Evolutionary conservation across 2,888 invertebrate genomes (phyloP).

Genomic region (Stomorhina lunata): DNA sequence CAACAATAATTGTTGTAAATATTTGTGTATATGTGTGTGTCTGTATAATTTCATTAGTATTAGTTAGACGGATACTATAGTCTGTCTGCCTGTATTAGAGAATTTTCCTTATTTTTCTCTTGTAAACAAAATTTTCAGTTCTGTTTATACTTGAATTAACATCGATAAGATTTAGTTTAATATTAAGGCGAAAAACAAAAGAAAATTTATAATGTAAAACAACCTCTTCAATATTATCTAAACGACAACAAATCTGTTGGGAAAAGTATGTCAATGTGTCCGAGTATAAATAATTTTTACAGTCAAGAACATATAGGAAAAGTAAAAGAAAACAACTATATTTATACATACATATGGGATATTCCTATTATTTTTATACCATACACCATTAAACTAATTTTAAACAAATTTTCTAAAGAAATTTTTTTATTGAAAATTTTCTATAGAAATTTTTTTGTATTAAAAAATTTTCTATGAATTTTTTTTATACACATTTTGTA

Average conservation of each 20-base stretch:
- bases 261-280: conserved; percentile 23
- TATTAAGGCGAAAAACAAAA: background rate
- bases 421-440: too few relatives aligned
- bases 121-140: conserved; percentile 5
- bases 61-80: too few relatives aligned
- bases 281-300: background rate
- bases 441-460: too few relatives aligned
- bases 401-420: too few relatives aligned
- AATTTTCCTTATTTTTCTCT: background rate
- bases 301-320: background rate
- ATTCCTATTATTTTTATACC: too few relatives aligned
- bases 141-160: conserved; percentile 48
- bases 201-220: too few relatives aligned
- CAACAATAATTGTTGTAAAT: background rate
- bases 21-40: background rate
- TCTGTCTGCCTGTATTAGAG: too few relatives aligned
- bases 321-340: background rate
- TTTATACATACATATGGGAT: background rate
- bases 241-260: background rate
- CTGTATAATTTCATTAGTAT: background rate
- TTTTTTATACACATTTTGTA: too few relatives aligned
- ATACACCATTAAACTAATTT: too few relatives aligned
- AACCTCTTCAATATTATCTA: background rate
- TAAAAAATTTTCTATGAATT: too few relatives aligned
- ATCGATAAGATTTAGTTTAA: conserved; percentile 41